phyloP scores from a whole-genome alignment of 2,888 invertebrate genomes.

The Cecidostiba fungosa region DNA sequence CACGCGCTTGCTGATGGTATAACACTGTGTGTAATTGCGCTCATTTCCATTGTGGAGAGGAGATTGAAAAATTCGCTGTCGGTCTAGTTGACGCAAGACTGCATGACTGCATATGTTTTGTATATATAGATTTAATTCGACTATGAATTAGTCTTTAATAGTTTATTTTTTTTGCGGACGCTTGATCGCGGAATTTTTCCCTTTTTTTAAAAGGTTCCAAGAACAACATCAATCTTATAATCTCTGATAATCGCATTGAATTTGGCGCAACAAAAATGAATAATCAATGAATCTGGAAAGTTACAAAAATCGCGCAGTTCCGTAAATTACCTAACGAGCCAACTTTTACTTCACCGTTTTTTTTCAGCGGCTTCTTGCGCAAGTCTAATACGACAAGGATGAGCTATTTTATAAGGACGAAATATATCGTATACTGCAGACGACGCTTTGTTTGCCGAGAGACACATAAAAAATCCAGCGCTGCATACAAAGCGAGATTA shows the following conservation, averaged over 20 bases:
- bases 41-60: conserved; percentile 38
- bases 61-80: conserved; percentile 33
- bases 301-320: background rate
- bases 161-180: background rate
- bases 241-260: too few species aligned
- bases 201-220: background rate
- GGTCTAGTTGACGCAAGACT: conserved; percentile 14
- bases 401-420: background rate
- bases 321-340: conserved; percentile 4
- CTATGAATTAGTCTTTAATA: background rate
- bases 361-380: background rate
- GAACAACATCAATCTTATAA: background rate
- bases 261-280: background rate
- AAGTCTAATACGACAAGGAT: background rate
- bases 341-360: background rate
- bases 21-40: conserved; percentile 31
- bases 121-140: background rate
- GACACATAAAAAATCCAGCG: background rate
- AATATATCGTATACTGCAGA: background rate
- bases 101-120: background rate
- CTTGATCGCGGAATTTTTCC: background rate
- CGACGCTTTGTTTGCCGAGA: conserved; percentile 21
- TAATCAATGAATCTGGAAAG: background rate
- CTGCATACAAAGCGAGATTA: background rate
- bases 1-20: background rate